Evolutionary conservation across 2,113 vertebrate genomes (phyloP), one percentile per base, ranked within the genome.

Genomic region (Epinephelus fuscoguttatus): DNA sequence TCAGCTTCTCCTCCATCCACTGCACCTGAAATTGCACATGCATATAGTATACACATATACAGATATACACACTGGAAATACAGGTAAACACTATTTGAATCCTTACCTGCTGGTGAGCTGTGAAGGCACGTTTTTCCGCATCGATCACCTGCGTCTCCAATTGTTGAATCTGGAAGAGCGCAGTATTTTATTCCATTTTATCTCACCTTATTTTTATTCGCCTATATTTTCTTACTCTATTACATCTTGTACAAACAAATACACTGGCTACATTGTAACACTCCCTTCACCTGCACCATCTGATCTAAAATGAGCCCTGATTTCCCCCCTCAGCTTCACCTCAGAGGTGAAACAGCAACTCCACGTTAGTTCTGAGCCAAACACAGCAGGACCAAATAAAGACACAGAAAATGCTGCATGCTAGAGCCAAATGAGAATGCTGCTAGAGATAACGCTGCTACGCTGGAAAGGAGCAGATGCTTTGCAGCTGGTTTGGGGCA

Each of bases 1-100:
- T 98, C 91, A 99, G 93, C 93, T 97, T 98, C 90, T 99, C 98
- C 92, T 99, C 98, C 98, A 99, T 98, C 94, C 97, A 97, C 88
- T 98, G 97, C 21, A 97, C 96, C 98, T 99, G 74, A 76, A 91
- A 88, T 19, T 11, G 69, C n/a, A 64, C 14, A 4, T 13, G n/a
- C 13, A 15, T 6, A 10, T 15, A 40, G 17, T 69, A 49, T 13
- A 52, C 10, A n/a, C 6, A 37, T 13, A 23, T 14, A 25, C 6
- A 68, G 12, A n/a, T 3, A 10, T 14, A 75, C 17, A 53, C 13
- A 30, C 11, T 17, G 2, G 27, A 2, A 23, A 3, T 7, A 23
- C 60, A 66, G 14, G 11, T 30, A 3, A 10, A 18, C 4, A n/a
- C 11, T 17, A 47, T 18, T 14, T 1, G 12, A 21, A 10, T 33